Evolutionary conservation across 2,888 invertebrate genomes (phyloP).

Genomic region (Mayetiola destructor): DNA sequence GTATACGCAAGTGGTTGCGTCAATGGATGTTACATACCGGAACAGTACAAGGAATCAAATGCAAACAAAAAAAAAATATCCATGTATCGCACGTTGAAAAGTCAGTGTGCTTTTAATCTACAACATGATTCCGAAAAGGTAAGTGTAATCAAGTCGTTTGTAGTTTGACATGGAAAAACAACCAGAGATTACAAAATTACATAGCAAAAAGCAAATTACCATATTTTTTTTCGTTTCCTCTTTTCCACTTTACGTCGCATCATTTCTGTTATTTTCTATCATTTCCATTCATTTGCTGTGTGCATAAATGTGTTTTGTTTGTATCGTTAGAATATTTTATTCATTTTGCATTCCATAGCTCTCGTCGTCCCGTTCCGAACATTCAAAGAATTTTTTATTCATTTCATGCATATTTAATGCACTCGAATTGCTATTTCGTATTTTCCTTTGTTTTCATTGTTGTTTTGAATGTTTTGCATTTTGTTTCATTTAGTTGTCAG

Average conservation of each 20-base stretch:
- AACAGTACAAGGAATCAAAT: background rate
- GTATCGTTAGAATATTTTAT: background rate
- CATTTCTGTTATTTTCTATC: background rate
- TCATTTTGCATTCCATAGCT: background rate
- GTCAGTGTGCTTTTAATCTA: background rate
- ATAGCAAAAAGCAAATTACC: too few species aligned
- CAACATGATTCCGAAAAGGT: too few species aligned
- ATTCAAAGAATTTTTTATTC: constrained; percentile 2
- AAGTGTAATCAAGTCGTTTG: too few species aligned
- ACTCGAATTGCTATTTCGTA: constrained; percentile 1
- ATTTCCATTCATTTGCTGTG: background rate
- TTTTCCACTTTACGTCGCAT: too few species aligned
- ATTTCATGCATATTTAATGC: constrained; percentile 12
- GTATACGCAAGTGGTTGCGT: constrained; percentile 10
- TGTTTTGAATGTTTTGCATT: too few species aligned
- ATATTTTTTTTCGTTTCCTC: too few species aligned
- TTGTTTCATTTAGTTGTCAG: too few species aligned
- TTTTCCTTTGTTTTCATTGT: too few species aligned
- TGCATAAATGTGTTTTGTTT: background rate
- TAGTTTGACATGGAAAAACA: too few species aligned
- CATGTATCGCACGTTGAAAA: background rate
- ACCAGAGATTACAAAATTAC: constrained; percentile 12
- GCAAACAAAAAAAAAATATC: background rate
- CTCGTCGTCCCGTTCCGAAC: too few species aligned
- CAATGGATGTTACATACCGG: background rate